Conservation (phyloP, 2,797 vertebrate genomes). For the Buceros bicornis region DNA sequence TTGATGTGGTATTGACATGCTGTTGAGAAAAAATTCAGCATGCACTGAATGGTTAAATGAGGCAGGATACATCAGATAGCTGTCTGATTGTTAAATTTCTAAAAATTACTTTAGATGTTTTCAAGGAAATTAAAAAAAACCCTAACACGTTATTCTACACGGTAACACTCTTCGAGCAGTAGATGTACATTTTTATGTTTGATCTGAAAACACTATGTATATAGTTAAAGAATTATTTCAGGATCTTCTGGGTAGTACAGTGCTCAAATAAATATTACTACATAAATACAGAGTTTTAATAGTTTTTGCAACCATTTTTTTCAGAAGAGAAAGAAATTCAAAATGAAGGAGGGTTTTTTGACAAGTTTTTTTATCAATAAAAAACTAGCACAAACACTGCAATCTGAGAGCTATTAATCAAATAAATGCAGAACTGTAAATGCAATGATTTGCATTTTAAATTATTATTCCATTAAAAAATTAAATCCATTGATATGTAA, state of each 20-base stretch:
- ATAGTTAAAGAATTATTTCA: not conserved
- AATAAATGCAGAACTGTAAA: not conserved
- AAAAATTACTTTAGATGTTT: not conserved
- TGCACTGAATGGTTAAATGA: not conserved
- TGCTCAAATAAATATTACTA: not conserved
- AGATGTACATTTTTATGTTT: not conserved
- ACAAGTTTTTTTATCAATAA: not conserved
- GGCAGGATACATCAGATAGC: not conserved
- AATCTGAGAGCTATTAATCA: not conserved
- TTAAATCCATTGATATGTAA: not conserved
- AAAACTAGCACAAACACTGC: not conserved
- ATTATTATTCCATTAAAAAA: not conserved
- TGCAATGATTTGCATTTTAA: accelerated
- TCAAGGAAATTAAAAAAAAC: not conserved
- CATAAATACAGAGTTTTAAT: not conserved
- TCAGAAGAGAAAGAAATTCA: not conserved
- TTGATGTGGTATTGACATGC: conserved; percentile 30
- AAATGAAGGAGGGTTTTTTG: accelerated
- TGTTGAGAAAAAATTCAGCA: conserved; percentile 36
- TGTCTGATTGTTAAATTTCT: not conserved
- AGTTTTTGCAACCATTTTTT: not conserved
- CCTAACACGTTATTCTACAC: not conserved
- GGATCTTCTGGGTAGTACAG: not conserved
- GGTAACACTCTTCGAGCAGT: not conserved
- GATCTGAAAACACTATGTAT: not conserved